These are phyloP conservation scores for Porites rus DNA, from an alignment of 92 coral and sea anemone species.

Conservation along the genomic window DNA sequence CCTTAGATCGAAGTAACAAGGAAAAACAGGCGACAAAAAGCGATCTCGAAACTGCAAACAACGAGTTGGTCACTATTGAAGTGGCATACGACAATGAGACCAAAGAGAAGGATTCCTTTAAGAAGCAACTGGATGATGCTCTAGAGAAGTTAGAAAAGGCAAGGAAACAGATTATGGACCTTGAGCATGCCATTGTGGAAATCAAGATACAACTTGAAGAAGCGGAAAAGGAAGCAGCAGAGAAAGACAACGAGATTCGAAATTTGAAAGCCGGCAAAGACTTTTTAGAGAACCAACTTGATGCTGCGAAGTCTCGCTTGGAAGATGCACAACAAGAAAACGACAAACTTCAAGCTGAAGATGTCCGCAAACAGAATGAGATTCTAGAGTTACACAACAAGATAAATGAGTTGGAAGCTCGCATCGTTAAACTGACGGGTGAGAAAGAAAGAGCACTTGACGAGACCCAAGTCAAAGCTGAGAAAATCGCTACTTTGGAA, in stretches of 20 bases:
- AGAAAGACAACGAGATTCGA: conserved; percentile 82
- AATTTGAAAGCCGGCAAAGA: conserved; percentile 81
- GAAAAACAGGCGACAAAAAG: conserved; percentile 80
- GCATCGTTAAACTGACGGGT: conserved; percentile 77
- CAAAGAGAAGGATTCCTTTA: conserved; percentile 82
- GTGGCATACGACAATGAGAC: conserved; percentile 66
- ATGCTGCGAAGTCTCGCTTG: conserved; percentile 71
- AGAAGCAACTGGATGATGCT: conserved; percentile 80
- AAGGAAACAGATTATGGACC: conserved; percentile 78
- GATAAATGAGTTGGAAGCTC: conserved; percentile 86
- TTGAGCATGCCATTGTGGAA: conserved; percentile 82
- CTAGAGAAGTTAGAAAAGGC: conserved; percentile 80
- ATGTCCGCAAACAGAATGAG: conserved; percentile 73
- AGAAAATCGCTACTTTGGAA: conserved; percentile 78
- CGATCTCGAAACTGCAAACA: conserved; percentile 73
- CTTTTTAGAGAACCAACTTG: conserved; percentile 77
- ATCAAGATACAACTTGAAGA: conserved; percentile 80
- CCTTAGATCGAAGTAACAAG: conserved; percentile 77
- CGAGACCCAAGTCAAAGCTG: conserved; percentile 73
- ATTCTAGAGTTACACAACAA: conserved; percentile 79
- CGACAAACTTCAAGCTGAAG: conserved; percentile 71
- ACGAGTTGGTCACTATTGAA: conserved; percentile 78
- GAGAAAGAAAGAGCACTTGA: conserved; percentile 95
- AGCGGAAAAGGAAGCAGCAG: conserved; percentile 74
- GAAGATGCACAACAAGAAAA: conserved; percentile 75